phyloP scores from a whole-genome alignment of 1,140 invertebrate genomes.

The Dufourea novaeangliae region DNA sequence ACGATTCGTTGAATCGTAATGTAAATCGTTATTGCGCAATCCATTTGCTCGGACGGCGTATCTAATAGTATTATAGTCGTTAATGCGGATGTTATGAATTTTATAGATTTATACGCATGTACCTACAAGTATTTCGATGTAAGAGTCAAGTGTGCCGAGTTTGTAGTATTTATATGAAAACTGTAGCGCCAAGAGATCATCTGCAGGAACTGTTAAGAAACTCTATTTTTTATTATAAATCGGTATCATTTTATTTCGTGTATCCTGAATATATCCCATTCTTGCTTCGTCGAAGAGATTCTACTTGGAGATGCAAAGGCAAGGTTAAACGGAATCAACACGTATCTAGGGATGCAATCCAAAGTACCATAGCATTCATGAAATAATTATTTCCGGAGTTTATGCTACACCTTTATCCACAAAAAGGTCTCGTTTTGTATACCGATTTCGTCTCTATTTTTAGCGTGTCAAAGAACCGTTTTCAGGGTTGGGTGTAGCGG shows the following conservation, averaged over 20 bases:
- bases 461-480: slow-evolving; percentile 70
- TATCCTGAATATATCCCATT: background rate
- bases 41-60: slow-evolving; percentile 23
- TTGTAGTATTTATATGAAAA: slow-evolving; percentile 69
- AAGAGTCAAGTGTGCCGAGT: slow-evolving; percentile 51
- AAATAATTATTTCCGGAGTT: slow-evolving; percentile 9
- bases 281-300: background rate
- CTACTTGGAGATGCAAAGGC: background rate
- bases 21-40: slow-evolving; percentile 57
- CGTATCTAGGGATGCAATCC: background rate
- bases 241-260: slow-evolving; percentile 28
- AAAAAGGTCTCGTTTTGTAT: background rate
- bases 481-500: slow-evolving; percentile 60
- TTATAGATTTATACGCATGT: slow-evolving; percentile 66
- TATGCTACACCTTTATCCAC: background rate
- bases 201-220: slow-evolving; percentile 72
- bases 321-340: background rate
- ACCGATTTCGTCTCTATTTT: slow-evolving; percentile 69
- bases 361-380: background rate
- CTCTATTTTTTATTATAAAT: slow-evolving; percentile 71
- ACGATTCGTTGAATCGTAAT: slow-evolving; percentile 48
- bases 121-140: slow-evolving; percentile 54
- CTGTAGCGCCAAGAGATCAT: slow-evolving; percentile 63
- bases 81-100: slow-evolving; percentile 61
- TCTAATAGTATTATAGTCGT: slow-evolving; percentile 55